Evolutionary conservation across 2,888 invertebrate genomes (phyloP).

Genomic region (Blastobasis lacticolella): DNA sequence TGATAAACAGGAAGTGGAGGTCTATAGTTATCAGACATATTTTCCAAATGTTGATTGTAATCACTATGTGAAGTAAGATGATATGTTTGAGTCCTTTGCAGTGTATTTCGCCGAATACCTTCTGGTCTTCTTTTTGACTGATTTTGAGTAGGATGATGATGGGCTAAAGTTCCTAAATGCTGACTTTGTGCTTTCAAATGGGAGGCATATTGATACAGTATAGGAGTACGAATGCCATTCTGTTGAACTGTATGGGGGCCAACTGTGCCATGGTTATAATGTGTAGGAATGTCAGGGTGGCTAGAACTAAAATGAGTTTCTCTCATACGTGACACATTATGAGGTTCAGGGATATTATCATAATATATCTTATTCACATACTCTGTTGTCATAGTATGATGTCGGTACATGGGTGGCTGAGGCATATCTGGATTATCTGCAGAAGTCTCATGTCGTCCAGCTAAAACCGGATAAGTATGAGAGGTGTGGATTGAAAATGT

Average conservation of each 20-base stretch:
- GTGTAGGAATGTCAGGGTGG: constrained; percentile 65
- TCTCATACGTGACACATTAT: constrained; percentile 53
- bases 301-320: constrained; percentile 70
- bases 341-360: constrained; percentile 49
- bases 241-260: constrained; percentile 38
- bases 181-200: constrained; percentile 65
- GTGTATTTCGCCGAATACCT: constrained; percentile 51
- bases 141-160: constrained; percentile 50
- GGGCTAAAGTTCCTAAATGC: constrained; percentile 52
- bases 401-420: constrained; percentile 44
- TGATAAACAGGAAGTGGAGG: constrained; percentile 45
- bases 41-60: constrained; percentile 63
- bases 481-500: constrained; percentile 66
- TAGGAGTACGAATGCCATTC: constrained; percentile 51
- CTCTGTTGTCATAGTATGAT: constrained; percentile 62
- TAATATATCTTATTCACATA: constrained; percentile 64
- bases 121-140: constrained; percentile 52
- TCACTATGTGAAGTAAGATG: constrained; percentile 68
- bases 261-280: constrained; percentile 46
- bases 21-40: constrained; percentile 47
- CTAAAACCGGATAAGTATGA: constrained; percentile 58
- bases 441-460: constrained; percentile 43
- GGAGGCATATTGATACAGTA: constrained; percentile 68
- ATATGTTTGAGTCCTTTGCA: constrained; percentile 68
- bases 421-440: constrained; percentile 47